These are phyloP conservation scores for Archaeoteleia sp. DNA, from an alignment of 2,888 invertebrate genomes.

Conservation along the genomic window DNA sequence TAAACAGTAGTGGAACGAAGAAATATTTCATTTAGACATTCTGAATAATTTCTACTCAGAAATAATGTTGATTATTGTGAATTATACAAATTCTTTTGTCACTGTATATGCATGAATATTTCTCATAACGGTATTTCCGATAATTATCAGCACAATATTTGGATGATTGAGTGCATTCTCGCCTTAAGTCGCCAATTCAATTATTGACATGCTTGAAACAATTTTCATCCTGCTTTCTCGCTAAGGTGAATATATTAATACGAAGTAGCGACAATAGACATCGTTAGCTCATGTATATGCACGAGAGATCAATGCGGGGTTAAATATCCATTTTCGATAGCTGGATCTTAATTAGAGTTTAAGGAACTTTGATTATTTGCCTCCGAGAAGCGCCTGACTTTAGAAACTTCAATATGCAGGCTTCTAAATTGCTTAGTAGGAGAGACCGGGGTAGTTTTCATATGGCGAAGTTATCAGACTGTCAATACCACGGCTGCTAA, in stretches of 20 bases:
- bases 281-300: conserved; percentile 40
- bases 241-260: conserved; percentile 29
- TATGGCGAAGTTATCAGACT: no score
- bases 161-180: no score
- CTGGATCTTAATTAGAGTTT: conserved; percentile 40
- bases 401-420: neutral
- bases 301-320: conserved; percentile 37
- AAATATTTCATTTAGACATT: no score
- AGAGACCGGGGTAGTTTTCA: no score
- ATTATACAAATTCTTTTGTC: no score
- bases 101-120: no score
- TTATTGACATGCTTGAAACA: conserved; percentile 30
- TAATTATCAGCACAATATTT: no score
- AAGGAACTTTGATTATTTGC: conserved; percentile 27
- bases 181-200: conserved; percentile 21
- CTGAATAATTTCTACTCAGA: no score
- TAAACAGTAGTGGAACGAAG: no score
- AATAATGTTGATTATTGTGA: no score
- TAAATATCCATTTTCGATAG: conserved; percentile 39
- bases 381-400: conserved; percentile 1
- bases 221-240: conserved; percentile 25
- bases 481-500: no score
- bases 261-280: conserved; percentile 32
- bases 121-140: neutral
- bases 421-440: no score